Conservation (phyloP, 2,888 invertebrate genomes). For the Drosophila tripunctata region DNA sequence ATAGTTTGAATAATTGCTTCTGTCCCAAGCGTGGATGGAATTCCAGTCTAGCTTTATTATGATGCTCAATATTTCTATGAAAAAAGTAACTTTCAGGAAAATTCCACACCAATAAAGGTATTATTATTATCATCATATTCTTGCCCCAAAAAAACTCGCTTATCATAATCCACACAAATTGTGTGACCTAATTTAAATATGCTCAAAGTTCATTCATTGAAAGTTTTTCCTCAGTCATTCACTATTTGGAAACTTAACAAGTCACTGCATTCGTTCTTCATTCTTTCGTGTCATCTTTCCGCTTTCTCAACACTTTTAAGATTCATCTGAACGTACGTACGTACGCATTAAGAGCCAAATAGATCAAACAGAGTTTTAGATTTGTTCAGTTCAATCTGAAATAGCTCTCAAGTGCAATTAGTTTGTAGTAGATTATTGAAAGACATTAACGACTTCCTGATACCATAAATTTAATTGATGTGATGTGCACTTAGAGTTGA, state of each 20-base stretch:
- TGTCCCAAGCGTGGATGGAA: too few relatives aligned
- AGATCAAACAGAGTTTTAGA: constrained; percentile 28
- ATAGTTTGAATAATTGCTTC: too few relatives aligned
- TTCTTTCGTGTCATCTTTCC: constrained; percentile 43
- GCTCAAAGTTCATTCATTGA: not conserved
- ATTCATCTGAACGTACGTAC: too few relatives aligned
- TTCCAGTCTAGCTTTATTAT: too few relatives aligned
- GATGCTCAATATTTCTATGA: too few relatives aligned
- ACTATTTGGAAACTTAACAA: constrained; percentile 4
- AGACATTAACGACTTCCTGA: constrained; percentile 50
- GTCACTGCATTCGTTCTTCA: constrained; percentile 14
- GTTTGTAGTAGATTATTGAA: constrained; percentile 21
- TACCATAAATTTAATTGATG: constrained; percentile 41
- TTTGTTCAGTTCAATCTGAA: constrained; percentile 8
- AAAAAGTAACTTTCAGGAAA: too few relatives aligned
- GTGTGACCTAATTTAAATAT: constrained; percentile 16
- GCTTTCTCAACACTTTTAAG: constrained; percentile 28
- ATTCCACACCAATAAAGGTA: too few relatives aligned
- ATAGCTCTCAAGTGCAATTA: constrained; percentile 37
- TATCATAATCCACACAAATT: constrained; percentile 5
- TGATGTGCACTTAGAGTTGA: constrained; percentile 15
- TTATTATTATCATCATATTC: too few relatives aligned
- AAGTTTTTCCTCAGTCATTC: constrained; percentile 10
- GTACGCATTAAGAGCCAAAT: constrained; percentile 3
- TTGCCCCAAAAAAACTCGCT: not conserved